Evolutionary conservation across 2,113 vertebrate species (phyloP).

Genomic region (Otus sunia): DNA sequence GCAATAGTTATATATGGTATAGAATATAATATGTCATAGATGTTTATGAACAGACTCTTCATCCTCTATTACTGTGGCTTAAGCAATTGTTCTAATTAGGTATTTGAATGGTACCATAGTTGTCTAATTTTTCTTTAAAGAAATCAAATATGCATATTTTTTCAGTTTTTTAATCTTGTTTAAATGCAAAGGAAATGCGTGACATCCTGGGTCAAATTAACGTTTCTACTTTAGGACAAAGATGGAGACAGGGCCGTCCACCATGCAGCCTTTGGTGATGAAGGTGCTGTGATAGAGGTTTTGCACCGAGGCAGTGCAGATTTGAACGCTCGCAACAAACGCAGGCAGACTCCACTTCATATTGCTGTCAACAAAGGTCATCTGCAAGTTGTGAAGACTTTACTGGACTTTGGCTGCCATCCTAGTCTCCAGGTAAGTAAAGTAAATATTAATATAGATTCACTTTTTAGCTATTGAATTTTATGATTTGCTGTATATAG

Average conservation of each 20-base stretch:
- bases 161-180: not conserved
- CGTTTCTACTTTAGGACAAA: conserved; percentile 84
- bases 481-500: not conserved
- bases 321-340: conserved; percentile 96
- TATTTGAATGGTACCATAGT: not conserved
- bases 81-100: not conserved
- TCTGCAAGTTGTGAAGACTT: conserved; percentile 96
- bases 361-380: conserved; percentile 99
- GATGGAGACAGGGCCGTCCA: conserved; percentile 97
- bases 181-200: not conserved
- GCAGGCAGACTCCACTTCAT: conserved; percentile 94
- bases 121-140: not conserved
- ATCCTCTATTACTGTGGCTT: not conserved
- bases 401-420: conserved; percentile 96
- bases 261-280: conserved; percentile 96
- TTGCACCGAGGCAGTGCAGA: conserved; percentile 95
- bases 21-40: not conserved
- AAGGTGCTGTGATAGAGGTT: conserved; percentile 97
- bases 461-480: not conserved
- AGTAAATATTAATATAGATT: not conserved
- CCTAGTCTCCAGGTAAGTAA: conserved; percentile 98
- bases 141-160: not conserved
- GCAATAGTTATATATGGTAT: not conserved
- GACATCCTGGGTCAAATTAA: not conserved
- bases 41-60: not conserved